Evolutionary conservation across 2,888 invertebrate genomes (phyloP).

Genomic region (Dinocampus coccinellae): DNA sequence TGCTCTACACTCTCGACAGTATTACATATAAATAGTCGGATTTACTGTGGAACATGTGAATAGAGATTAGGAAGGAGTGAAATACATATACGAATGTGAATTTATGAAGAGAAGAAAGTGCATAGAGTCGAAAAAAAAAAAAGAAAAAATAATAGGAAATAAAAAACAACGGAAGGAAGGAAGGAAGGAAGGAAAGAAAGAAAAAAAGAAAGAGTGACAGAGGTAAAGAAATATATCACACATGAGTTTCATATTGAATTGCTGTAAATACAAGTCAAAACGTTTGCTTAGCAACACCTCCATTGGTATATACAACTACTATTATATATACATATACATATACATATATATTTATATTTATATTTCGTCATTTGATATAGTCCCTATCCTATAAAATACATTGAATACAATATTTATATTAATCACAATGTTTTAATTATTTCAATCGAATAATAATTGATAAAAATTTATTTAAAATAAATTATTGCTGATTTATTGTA

Average conservation of each 20-base stretch:
- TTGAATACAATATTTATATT: too few relatives aligned
- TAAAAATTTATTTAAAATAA: too few relatives aligned
- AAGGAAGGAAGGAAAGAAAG: not conserved
- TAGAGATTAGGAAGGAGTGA: slow-evolving; percentile 5
- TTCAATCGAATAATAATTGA: too few relatives aligned
- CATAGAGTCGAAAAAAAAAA: not conserved
- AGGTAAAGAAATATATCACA: not conserved
- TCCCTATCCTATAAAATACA: too few relatives aligned
- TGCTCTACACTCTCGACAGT: too few relatives aligned
- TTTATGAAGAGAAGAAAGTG: not conserved
- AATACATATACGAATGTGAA: too few relatives aligned
- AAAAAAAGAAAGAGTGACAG: not conserved
- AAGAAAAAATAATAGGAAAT: not conserved
- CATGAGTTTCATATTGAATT: slow-evolving; percentile 17
- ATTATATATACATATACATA: not conserved
- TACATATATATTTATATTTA: not conserved
- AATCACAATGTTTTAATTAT: too few relatives aligned
- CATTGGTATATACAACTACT: not conserved
- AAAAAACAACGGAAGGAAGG: not conserved
- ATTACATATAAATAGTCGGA: slow-evolving; percentile 24
- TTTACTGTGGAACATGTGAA: slow-evolving; percentile 26
- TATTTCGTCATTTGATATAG: too few relatives aligned
- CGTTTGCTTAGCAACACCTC: slow-evolving; percentile 47
- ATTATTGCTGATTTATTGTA: too few relatives aligned
- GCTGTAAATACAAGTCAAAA: slow-evolving; percentile 41